Evolutionary conservation across 2,113 vertebrate genomes (phyloP).

Genomic region (Rhipidura dahli): DNA sequence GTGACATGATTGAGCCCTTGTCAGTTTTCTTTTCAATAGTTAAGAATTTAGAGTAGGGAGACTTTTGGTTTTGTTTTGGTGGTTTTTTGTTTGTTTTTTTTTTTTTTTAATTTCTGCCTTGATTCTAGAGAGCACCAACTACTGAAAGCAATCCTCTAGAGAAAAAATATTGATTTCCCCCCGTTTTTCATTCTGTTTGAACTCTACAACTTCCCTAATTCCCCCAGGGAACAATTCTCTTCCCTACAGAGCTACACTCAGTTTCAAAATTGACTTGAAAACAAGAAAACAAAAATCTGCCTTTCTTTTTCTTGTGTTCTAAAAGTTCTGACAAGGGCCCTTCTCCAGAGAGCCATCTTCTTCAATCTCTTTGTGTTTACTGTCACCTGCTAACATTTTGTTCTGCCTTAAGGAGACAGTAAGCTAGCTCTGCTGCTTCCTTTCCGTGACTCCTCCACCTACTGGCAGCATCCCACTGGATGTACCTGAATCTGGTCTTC

Average conservation of each 20-base stretch:
- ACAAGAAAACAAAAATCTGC: slow-evolving; percentile 64
- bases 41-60: neutral
- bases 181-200: slow-evolving; percentile 48
- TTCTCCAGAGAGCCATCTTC: slow-evolving; percentile 67
- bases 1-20: neutral
- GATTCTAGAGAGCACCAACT: slow-evolving; percentile 14
- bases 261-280: slow-evolving; percentile 65
- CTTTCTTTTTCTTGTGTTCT: slow-evolving; percentile 55
- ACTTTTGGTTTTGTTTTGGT: neutral
- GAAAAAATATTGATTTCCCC: slow-evolving; percentile 2
- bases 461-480: neutral
- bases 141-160: slow-evolving; percentile 10
- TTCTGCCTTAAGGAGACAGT: slow-evolving; percentile 36
- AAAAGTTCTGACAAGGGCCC: slow-evolving; percentile 64
- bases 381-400: slow-evolving; percentile 64
- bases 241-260: slow-evolving; percentile 52
- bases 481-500: neutral
- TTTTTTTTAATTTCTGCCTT: neutral
- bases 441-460: neutral
- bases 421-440: neutral
- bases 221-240: slow-evolving; percentile 52
- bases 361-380: slow-evolving; percentile 59
- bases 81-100: too few species aligned
- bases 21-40: neutral
- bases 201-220: slow-evolving; percentile 49